Percentiles rank a stretch among this genome's conserved stretches.
Conservation (phyloP, 2,797 vertebrate species). For the Characodon lateralis region DNA sequence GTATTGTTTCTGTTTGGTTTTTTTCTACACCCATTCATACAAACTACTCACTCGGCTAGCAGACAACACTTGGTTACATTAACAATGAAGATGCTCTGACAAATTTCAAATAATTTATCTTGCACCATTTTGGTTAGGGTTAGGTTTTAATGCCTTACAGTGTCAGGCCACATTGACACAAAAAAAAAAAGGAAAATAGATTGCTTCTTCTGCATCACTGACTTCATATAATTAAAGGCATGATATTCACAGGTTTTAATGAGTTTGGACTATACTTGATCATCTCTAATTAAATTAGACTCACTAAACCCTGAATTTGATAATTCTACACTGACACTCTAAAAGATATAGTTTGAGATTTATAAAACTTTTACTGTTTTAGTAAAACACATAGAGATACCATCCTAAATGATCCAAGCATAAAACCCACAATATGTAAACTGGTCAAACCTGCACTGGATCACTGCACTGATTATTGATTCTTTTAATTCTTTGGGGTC, state of each 20-base stretch:
- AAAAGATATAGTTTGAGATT: neutral
- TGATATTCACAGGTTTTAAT: neutral
- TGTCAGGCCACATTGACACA: neutral
- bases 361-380: neutral
- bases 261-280: neutral
- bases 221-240: neutral
- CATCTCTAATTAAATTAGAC: neutral
- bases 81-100: neutral
- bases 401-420: neutral
- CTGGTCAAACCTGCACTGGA: neutral
- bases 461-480: neutral
- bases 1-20: neutral
- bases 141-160: neutral
- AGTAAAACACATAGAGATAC: neutral
- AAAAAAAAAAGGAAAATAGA: neutral
- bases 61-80: neutral
- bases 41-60: neutral
- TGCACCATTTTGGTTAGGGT: neutral
- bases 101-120: neutral
- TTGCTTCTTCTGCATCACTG: neutral
- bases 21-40: neutral
- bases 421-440: neutral
- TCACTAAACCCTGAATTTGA: neutral
- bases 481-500: neutral
- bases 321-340: neutral